Percentiles rank a stretch among this genome's conserved stretches.
These are phyloP conservation scores for Puffinus mauretanicus DNA, from an alignment of 2,113 vertebrate genomes.

Conservation along the genomic window DNA sequence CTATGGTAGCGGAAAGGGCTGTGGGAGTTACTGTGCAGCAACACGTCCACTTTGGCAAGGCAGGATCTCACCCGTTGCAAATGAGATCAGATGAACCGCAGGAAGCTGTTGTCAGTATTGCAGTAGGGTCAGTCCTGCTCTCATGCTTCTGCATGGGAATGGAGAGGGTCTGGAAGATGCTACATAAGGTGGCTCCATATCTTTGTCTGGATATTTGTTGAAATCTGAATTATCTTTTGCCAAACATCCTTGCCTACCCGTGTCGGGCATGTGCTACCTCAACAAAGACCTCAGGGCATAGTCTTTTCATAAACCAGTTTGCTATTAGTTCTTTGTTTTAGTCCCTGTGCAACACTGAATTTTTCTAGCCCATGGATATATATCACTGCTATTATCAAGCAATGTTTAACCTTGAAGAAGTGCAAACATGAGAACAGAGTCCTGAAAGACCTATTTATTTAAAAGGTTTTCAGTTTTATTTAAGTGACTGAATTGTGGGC, in stretches of 20 bases:
- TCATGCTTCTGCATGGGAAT: neutral
- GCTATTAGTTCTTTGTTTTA: neutral
- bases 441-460: neutral
- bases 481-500: neutral
- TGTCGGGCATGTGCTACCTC: neutral
- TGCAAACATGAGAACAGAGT: neutral
- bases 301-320: neutral
- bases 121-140: neutral
- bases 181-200: neutral
- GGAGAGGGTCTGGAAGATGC: neutral
- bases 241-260: neutral
- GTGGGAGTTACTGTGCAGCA: neutral
- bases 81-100: neutral
- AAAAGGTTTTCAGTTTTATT: neutral
- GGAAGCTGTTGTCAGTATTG: neutral
- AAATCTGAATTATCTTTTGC: neutral
- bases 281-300: neutral
- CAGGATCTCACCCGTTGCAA: accelerated
- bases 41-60: neutral
- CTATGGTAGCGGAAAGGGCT: neutral
- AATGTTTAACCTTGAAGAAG: neutral
- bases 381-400: neutral
- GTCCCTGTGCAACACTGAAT: neutral
- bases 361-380: neutral
- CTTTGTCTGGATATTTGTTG: neutral